These are phyloP conservation scores for Agrotis exclamationis DNA, from an alignment of 2,888 invertebrate species.

Conservation along the genomic window DNA sequence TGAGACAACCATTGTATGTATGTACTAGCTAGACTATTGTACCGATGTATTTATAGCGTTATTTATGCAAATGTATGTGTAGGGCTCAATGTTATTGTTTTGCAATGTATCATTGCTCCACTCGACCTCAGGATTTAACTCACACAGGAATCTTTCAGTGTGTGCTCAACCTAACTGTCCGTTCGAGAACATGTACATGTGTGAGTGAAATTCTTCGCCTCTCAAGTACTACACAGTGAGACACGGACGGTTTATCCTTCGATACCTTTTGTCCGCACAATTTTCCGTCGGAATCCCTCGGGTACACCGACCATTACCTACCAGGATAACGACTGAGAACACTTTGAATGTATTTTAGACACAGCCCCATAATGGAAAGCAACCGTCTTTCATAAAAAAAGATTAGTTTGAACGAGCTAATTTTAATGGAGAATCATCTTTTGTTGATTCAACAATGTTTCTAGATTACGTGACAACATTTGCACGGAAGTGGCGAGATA, in stretches of 20 bases:
- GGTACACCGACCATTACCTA: constrained; percentile 71
- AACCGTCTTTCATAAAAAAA: constrained; percentile 65
- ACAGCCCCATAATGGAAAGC: constrained; percentile 67
- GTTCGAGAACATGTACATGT: constrained; percentile 5
- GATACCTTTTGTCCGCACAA: constrained; percentile 60
- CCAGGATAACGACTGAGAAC: constrained; percentile 68
- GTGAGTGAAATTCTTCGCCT: constrained; percentile 32
- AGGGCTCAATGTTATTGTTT: constrained; percentile 30
- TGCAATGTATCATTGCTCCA: constrained; percentile 25
- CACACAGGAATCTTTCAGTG: constrained; percentile 17
- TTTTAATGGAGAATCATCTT: constrained; percentile 63
- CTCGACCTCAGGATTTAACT: background rate
- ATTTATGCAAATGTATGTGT: constrained; percentile 48
- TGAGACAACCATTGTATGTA: background rate
- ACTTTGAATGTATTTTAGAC: constrained; percentile 72
- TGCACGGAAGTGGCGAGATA: constrained; percentile 36
- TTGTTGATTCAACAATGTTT: constrained; percentile 54
- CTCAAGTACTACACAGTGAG: constrained; percentile 41
- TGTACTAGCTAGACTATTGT: too few species aligned
- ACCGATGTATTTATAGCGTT: constrained; percentile 5
- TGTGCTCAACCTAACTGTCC: background rate
- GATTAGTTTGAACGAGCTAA: constrained; percentile 70
- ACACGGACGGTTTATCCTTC: constrained; percentile 57
- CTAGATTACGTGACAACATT: constrained; percentile 56
- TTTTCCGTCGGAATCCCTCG: constrained; percentile 61